phyloP scores from a whole-genome alignment of 2,113 vertebrate species.

The Mesitornis unicolor region DNA sequence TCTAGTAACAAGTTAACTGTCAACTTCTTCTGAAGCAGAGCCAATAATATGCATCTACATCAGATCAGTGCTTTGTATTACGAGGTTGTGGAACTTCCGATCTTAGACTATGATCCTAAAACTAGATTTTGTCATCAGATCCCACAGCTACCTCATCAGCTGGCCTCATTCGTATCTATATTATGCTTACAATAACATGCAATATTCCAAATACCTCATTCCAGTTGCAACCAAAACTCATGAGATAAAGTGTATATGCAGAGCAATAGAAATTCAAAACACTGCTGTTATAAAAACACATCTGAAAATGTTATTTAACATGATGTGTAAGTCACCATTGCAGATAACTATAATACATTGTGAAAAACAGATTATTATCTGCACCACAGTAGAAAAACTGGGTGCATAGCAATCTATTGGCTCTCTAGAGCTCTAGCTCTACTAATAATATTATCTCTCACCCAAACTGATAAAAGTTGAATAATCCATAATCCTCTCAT shows the following conservation, averaged over 20 bases:
- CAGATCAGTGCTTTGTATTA: neutral
- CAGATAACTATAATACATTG: neutral
- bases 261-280: neutral
- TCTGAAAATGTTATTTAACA: neutral
- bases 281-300: neutral
- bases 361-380: neutral
- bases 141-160: neutral
- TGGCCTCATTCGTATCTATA: neutral
- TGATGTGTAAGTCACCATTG: neutral
- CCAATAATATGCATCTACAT: neutral
- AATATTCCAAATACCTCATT: neutral
- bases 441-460: constrained; percentile 8
- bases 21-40: neutral
- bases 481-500: neutral
- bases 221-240: neutral
- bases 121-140: neutral
- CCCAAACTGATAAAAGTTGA: neutral
- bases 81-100: neutral
- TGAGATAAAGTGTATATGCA: neutral
- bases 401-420: neutral
- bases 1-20: neutral
- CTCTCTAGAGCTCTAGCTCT: neutral
- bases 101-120: neutral
- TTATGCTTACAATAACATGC: neutral
- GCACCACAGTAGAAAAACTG: neutral